Base-by-base conservation (phyloP, 2,113 vertebrate species). In the Chaetodon auriga region DNA sequence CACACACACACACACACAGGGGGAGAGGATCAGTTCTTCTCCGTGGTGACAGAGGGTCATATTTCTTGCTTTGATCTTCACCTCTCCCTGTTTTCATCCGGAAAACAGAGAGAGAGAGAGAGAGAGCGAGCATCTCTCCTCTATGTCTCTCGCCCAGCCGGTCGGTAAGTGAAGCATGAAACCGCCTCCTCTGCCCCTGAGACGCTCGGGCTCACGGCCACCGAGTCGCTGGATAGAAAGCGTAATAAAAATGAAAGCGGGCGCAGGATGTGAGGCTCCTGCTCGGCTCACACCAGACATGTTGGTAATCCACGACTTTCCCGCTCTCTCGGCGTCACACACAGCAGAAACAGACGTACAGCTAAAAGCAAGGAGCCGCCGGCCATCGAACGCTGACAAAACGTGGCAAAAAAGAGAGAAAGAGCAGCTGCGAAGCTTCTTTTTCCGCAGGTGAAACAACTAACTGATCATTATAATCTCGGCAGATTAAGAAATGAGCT, bases 61-160 rank as follows among this genome's bases (percentile, higher is more conserved):
- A 89, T 94, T 93, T 92, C 93, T 91, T 79, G 38, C 92, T 94
- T 94, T 94, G 91, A 94, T 94, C 90, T 92, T 83, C 85, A 18
- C 45, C 48, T 65, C 51, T 30, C 23, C 45, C 53, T 41, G 74
- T 90, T 88, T 88, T 80, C 61, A 75, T 76, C 38, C 38, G 38
- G 68, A 81, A 84, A 74, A 83, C 58, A 83, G 43, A 65, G 63
- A 63, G 16, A 58, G n/a, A 57, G 73, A 74, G 57, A 73, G 54
- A 81, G 84, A 80, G 68, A 75, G 84, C 63, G 68, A 79, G 73
- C 43, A 71, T 85, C 77, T 79, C 18, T 57, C 55, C 75, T 46
- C 78, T 11, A 4, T 35, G 73, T 84, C 78, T 74, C 87, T 87
- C 83, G 7, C 41, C 83, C 83, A 53, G 78, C 70, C 21, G 63